Evolutionary conservation across 2,888 invertebrate species (phyloP), one percentile per base, ranked within the genome.

Genomic region (Stenolophus ochropezus): DNA sequence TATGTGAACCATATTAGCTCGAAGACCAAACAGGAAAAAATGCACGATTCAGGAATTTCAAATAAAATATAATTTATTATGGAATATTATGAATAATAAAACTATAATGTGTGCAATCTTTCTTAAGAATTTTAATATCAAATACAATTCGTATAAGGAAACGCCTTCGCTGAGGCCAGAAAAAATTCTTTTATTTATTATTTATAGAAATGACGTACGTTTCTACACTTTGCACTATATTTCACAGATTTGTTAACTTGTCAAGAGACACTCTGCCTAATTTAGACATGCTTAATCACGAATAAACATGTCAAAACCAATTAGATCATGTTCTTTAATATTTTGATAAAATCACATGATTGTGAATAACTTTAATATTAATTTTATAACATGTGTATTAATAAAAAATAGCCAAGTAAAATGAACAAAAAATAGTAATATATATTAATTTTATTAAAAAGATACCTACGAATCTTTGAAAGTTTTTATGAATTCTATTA

Each of bases 61-160:
- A 14, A 16, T 33, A 33, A 61, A 61, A 25, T 25, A 23, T 61
- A 18, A 53, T 23, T 61, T 61, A 61, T 11, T 61, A 25, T 21
- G 18, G 1, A 56, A 56, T 49, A 49, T n/a, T n/a, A n/a, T n/a
- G n/a, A 18, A 53, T n/a, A 61, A n/a, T 25, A 61, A 61, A 61
- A n/a, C 11, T 4, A 16, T 16, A 51, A 56, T 56, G 27, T 58
- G 20, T 33, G 76, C 53, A 58, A 56, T 53, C 42, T 18, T 51
- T 75, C 51, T 20, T 53, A 23, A 20, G 53, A 75, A 56, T 76
- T 76, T 76, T 76, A 56, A 56, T 75, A 76, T 27, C 6, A 69
- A 56, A 56, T 23, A 76, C 33, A 58, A 27, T 51, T 75, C 33
- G 33, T 76, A 42, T 18, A 33, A 76, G 33, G 56, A 25, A 18